Evolutionary conservation across 1,140 invertebrate species (phyloP).

Genomic region (Drosophila albomicans): DNA sequence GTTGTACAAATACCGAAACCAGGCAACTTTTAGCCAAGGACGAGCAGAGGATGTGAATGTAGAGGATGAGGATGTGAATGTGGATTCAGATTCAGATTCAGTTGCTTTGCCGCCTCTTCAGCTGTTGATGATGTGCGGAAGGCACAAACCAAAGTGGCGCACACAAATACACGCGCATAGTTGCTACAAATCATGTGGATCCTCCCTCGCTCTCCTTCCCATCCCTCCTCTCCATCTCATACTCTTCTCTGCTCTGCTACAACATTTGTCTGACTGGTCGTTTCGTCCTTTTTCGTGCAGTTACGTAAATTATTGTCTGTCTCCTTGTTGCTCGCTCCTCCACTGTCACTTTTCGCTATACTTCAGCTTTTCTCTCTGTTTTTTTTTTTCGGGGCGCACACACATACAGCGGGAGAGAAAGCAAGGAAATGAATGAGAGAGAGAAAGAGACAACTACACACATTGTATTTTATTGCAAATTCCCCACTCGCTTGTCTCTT

Average conservation of each 20-base stretch:
- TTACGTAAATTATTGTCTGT: conserved; percentile 82
- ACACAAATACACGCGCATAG: conserved; percentile 50
- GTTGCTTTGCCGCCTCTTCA: conserved; percentile 35
- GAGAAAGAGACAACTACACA: conserved; percentile 23
- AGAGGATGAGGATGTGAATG: background rate
- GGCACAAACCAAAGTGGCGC: conserved; percentile 60
- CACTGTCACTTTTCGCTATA: conserved; percentile 74
- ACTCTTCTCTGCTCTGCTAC: conserved; percentile 3
- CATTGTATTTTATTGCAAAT: conserved; percentile 80
- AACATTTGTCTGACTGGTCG: conserved; percentile 38
- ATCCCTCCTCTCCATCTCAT: background rate
- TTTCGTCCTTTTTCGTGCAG: conserved; percentile 60
- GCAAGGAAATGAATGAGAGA: background rate
- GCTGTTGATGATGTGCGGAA: conserved; percentile 62
- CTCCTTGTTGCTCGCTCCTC: conserved; percentile 63
- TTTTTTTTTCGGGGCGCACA: conserved; percentile 41
- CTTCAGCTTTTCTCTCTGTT: conserved; percentile 38
- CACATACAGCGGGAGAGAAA: background rate
- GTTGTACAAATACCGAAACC: conserved; percentile 56
- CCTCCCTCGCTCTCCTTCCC: conserved; percentile 10
- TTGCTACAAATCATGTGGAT: conserved; percentile 61
- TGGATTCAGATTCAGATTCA: conserved; percentile 26
- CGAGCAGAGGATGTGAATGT: background rate
- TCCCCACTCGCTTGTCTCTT: conserved; percentile 50
- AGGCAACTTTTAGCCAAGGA: conserved; percentile 61